Conservation (phyloP, 2,888 invertebrate species). For the Mesoligia furuncula region DNA sequence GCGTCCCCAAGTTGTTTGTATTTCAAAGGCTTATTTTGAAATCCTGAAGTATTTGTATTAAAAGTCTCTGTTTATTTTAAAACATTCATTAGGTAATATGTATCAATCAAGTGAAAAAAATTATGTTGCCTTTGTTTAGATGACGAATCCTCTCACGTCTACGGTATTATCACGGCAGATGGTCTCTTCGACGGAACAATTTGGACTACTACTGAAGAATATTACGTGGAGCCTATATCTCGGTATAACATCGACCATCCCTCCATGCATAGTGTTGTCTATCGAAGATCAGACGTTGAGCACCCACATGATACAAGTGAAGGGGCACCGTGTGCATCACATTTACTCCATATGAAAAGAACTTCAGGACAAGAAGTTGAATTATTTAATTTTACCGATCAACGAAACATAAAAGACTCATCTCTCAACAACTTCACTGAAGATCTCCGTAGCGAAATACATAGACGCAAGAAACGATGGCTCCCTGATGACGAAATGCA, state of each 20-base stretch:
- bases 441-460: slow-evolving; percentile 82
- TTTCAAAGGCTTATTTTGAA: slow-evolving; percentile 76
- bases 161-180: slow-evolving; percentile 96
- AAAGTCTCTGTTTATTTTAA: slow-evolving; percentile 44
- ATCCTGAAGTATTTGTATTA: slow-evolving; percentile 62
- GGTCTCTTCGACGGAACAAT: slow-evolving; percentile 98
- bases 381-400: slow-evolving; percentile 83
- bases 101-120: neutral
- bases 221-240: slow-evolving; percentile 95
- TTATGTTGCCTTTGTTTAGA: slow-evolving; percentile 87
- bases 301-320: slow-evolving; percentile 82
- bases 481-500: slow-evolving; percentile 92
- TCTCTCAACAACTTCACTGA: slow-evolving; percentile 80
- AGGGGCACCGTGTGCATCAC: slow-evolving; percentile 90
- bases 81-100: slow-evolving; percentile 3
- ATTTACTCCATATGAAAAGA: slow-evolving; percentile 89
- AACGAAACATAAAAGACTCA: slow-evolving; percentile 75
- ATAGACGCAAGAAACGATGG: slow-evolving; percentile 91
- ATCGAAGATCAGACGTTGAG: slow-evolving; percentile 94
- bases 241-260: slow-evolving; percentile 91
- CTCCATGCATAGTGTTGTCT: slow-evolving; percentile 95
- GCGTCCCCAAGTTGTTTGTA: slow-evolving; percentile 75
- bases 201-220: slow-evolving; percentile 94
- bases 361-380: slow-evolving; percentile 81
- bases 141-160: slow-evolving; percentile 95